phyloP scores from a whole-genome alignment of 2,113 vertebrate species.

The Uropsilus gracilis region DNA sequence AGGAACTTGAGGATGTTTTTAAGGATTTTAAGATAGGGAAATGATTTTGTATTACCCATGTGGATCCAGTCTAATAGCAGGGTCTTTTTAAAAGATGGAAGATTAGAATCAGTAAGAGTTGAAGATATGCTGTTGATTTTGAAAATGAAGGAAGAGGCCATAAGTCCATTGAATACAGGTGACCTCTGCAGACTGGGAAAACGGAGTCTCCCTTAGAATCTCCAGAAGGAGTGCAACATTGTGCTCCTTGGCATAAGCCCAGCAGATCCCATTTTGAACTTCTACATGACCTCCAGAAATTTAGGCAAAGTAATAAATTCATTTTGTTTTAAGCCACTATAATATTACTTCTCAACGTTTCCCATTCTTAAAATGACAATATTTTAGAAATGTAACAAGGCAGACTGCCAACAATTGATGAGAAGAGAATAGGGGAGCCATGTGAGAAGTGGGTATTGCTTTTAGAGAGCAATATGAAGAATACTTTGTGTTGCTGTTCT shows the following conservation, averaged over 20 bases:
- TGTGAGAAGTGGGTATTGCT: neutral
- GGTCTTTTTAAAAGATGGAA: neutral
- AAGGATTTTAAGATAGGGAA: neutral
- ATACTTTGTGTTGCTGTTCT: neutral
- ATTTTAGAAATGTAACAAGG: neutral
- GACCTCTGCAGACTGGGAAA: neutral
- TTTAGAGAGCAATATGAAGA: neutral
- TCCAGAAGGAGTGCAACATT: neutral
- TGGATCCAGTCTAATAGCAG: neutral
- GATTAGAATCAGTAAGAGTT: neutral
- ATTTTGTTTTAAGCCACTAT: neutral
- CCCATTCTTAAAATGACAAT: slow-evolving; percentile 18
- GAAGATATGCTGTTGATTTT: neutral
- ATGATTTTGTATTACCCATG: neutral
- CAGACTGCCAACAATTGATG: neutral
- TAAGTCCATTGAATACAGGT: neutral
- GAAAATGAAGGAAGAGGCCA: neutral
- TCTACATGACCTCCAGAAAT: neutral
- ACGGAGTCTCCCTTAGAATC: neutral
- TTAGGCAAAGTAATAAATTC: neutral
- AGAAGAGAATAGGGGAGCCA: neutral
- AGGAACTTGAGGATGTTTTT: neutral
- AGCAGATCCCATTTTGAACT: neutral
- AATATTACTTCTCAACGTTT: slow-evolving; percentile 2
- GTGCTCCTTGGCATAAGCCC: neutral